Conservation (phyloP, 2,113 vertebrate genomes). For the Falco punctatus region DNA sequence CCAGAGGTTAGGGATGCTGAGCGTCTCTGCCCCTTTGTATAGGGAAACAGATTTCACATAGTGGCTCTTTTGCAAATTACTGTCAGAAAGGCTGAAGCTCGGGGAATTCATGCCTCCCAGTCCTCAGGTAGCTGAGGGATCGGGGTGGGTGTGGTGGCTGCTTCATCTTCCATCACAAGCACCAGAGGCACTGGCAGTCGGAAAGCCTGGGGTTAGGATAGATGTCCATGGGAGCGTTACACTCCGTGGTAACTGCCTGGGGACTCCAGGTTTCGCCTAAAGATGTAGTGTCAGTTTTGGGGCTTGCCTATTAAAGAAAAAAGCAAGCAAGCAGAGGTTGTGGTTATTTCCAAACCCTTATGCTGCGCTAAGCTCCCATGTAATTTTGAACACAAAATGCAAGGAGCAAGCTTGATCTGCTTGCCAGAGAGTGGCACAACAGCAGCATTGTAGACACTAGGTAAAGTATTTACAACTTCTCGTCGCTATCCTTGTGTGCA, state of each 20-base stretch:
- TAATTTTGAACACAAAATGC: constrained; percentile 4
- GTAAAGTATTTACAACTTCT: constrained; percentile 28
- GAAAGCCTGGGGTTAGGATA: not conserved
- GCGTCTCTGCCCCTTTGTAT: fast-evolving
- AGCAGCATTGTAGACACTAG: not conserved
- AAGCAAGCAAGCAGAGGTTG: not conserved
- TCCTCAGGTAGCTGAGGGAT: not conserved
- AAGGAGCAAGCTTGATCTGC: constrained; percentile 12
- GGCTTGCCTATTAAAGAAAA: not conserved
- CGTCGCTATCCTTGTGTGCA: not conserved
- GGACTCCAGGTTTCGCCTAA: not conserved
- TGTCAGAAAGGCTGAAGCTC: not conserved
- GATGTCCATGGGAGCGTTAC: not conserved
- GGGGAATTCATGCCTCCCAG: not conserved
- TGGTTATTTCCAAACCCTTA: not conserved
- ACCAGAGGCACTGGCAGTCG: not conserved
- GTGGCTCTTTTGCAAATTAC: not conserved
- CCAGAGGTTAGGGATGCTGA: fast-evolving
- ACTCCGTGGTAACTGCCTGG: not conserved
- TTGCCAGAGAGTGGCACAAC: constrained; percentile 4
- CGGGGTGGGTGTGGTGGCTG: not conserved
- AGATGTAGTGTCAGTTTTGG: not conserved
- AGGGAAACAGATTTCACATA: not conserved
- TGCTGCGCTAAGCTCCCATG: not conserved
- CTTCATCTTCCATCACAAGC: not conserved